Conservation (phyloP, 2,888 invertebrate species). For the Deroplatys truncata region DNA sequence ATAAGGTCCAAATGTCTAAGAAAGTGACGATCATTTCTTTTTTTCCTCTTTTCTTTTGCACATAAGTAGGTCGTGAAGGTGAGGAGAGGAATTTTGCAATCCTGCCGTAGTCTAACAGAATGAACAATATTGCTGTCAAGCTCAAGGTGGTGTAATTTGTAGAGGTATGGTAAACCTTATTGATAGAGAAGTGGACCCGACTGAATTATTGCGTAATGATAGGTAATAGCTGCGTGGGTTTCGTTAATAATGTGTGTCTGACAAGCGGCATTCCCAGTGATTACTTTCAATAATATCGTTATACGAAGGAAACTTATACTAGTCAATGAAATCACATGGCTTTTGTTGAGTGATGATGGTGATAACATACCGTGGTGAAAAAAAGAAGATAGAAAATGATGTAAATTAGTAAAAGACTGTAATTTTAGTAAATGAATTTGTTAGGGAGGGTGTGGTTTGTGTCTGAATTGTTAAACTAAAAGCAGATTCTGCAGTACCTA, state of each 20-base stretch:
- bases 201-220: not conserved
- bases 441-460: not conserved
- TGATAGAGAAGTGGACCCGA: not conserved
- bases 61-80: conserved; percentile 30
- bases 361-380: too few relatives aligned
- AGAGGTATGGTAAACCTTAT: not conserved
- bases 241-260: not conserved
- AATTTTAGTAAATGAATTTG: not conserved
- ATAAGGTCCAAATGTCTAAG: conserved; percentile 25
- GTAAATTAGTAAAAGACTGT: not conserved
- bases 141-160: not conserved
- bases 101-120: not conserved
- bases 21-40: conserved; percentile 23
- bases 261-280: not conserved
- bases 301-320: not conserved
- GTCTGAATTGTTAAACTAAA: not conserved
- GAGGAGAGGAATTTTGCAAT: conserved; percentile 21
- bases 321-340: not conserved
- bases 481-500: too few relatives aligned
- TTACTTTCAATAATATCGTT: not conserved
- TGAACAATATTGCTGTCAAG: not conserved
- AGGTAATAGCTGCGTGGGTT: not conserved
- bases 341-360: not conserved
- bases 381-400: not conserved
- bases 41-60: not conserved